Conservation (phyloP, 2,113 vertebrate genomes). For the Thalassarche chlororhynchos region DNA sequence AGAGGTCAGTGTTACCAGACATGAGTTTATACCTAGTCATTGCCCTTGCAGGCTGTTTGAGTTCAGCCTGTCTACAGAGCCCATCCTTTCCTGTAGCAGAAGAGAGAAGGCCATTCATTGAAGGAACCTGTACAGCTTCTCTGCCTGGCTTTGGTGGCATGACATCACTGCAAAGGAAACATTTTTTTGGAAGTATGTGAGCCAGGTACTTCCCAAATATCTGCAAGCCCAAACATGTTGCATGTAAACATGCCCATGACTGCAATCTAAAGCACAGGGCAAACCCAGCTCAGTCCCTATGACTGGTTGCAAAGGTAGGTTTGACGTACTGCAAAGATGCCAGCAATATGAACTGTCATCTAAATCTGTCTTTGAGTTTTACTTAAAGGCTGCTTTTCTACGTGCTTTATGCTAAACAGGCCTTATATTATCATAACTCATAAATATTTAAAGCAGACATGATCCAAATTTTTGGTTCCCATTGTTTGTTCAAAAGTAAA, state of each 20-base stretch:
- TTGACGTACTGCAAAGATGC: background rate
- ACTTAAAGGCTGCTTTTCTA: background rate
- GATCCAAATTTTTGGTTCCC: background rate
- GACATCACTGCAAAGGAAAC: background rate
- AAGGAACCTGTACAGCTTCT: background rate
- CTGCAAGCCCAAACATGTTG: background rate
- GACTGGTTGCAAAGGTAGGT: background rate
- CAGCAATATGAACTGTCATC: background rate
- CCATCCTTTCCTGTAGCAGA: background rate
- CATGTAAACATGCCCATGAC: background rate
- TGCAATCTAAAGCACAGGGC: background rate
- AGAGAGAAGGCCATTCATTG: background rate
- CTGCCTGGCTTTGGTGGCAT: background rate
- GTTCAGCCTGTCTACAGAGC: background rate
- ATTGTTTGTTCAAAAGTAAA: background rate
- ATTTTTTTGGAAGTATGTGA: background rate
- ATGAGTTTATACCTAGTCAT: rapidly evolving
- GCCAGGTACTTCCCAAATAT: background rate
- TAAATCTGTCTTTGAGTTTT: background rate
- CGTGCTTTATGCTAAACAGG: background rate
- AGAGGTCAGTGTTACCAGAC: background rate
- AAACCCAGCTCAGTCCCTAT: background rate
- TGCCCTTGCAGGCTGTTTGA: background rate
- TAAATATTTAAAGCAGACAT: background rate
- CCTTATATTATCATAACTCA: background rate